Conservation (phyloP, 2,797 vertebrate genomes). For the Crenichthys baileyi region DNA sequence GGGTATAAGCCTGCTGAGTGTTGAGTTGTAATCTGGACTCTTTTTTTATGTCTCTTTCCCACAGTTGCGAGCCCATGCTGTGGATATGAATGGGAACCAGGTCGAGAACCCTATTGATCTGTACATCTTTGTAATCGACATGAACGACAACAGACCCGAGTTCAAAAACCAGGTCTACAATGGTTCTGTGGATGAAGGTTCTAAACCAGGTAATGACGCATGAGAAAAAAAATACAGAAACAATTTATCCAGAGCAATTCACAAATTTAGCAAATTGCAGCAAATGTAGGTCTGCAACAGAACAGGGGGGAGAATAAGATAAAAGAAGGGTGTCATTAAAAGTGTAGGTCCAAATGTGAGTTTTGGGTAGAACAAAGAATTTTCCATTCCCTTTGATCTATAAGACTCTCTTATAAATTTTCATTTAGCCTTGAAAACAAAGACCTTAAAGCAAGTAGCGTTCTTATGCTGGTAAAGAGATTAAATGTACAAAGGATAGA, state of each 20-base stretch:
- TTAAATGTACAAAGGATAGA: constrained; percentile 69
- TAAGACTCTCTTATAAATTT: constrained; percentile 46
- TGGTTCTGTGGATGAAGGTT: constrained; percentile 93
- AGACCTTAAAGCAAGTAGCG: constrained; percentile 42
- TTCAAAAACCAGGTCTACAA: constrained; percentile 95
- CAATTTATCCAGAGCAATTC: not conserved
- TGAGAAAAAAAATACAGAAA: not conserved
- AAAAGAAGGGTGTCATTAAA: not conserved
- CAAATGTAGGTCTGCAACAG: not conserved
- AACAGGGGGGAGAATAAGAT: not conserved
- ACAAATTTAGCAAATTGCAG: not conserved
- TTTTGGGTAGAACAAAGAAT: constrained; percentile 39
- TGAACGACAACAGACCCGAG: constrained; percentile 95
- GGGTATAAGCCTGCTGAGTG: not conserved
- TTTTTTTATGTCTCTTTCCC: constrained; percentile 18
- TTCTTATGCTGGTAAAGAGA: constrained; percentile 59
- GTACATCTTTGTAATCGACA: constrained; percentile 96
- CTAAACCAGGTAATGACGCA: constrained; percentile 87
- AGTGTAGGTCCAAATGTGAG: constrained; percentile 33
- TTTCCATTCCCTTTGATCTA: constrained; percentile 53
- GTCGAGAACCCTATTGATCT: constrained; percentile 97
- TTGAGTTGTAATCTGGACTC: not conserved
- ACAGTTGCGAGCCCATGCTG: constrained; percentile 92
- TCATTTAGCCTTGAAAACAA: constrained; percentile 56
- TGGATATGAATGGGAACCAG: constrained; percentile 97